These are phyloP conservation scores for Eurytoma adleriae DNA, from an alignment of 2,888 invertebrate genomes.

Conservation along the genomic window DNA sequence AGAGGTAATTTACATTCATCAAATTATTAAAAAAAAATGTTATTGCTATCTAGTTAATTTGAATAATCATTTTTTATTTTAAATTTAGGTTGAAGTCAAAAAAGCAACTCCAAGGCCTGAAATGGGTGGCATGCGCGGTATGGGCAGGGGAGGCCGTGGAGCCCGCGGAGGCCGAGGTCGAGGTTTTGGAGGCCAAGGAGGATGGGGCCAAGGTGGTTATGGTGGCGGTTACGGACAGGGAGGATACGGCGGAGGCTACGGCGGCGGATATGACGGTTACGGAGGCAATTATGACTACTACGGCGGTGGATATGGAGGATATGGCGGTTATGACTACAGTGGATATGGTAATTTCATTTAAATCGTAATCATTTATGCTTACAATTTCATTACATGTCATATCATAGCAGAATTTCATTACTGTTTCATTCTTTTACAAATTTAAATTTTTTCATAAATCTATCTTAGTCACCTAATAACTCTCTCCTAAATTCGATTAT, in stretches of 20 bases:
- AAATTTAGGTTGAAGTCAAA: conserved; percentile 90
- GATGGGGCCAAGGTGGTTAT: conserved; percentile 81
- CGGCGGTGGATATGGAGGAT: conserved; percentile 85
- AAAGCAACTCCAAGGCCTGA: conserved; percentile 95
- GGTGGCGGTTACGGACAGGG: conserved; percentile 81
- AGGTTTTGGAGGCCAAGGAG: conserved; percentile 77
- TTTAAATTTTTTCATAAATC: conserved; percentile 20
- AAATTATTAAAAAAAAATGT: neutral
- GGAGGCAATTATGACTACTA: conserved; percentile 83
- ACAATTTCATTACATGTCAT: conserved; percentile 41
- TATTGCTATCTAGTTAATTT: neutral
- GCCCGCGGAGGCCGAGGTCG: conserved; percentile 80
- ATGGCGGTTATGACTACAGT: conserved; percentile 89
- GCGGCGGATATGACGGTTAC: conserved; percentile 86
- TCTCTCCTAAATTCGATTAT: conserved; percentile 20
- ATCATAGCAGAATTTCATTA: conserved; percentile 39
- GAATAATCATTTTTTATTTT: neutral
- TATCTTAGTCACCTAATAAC: conserved; percentile 8
- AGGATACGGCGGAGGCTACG: conserved; percentile 81
- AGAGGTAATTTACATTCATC: conserved; percentile 80
- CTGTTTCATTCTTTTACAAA: conserved; percentile 25
- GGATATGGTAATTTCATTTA: conserved; percentile 83
- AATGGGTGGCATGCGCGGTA: conserved; percentile 81
- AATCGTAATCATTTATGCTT: conserved; percentile 47
- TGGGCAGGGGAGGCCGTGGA: conserved; percentile 83